Evolutionary conservation across 2,888 invertebrate species (phyloP).

Genomic region (Hemaris fuciformis): DNA sequence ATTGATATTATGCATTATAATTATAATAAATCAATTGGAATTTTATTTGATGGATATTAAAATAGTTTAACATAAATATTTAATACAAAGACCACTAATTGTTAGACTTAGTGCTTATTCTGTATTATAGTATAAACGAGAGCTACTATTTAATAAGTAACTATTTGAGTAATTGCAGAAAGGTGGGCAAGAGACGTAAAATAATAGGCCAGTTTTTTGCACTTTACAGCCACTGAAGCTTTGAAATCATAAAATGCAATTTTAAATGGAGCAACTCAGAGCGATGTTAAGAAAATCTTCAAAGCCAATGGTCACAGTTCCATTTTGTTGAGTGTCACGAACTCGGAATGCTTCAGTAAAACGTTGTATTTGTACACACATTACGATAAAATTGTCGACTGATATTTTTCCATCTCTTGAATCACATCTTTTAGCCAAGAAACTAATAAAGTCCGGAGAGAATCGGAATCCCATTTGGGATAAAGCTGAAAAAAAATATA

Average conservation of each 20-base stretch:
- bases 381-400: conserved; percentile 93
- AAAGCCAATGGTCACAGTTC: conserved; percentile 91
- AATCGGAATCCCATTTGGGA: conserved; percentile 94
- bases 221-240: neutral
- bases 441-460: conserved; percentile 88
- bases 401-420: conserved; percentile 84
- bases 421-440: conserved; percentile 87
- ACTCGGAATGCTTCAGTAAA: conserved; percentile 93
- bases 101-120: no score
- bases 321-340: conserved; percentile 90
- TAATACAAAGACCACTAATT: no score
- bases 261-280: conserved; percentile 85
- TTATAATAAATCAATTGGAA: no score
- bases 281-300: conserved; percentile 95
- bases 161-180: no score
- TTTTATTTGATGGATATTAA: no score
- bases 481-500: conserved; percentile 82
- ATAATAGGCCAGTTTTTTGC: neutral
- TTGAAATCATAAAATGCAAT: no score
- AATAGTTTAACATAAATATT: no score
- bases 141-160: no score
- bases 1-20: no score
- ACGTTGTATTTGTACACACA: conserved; percentile 93
- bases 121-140: no score
- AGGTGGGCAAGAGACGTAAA: neutral